Conservation (phyloP, 2,888 invertebrate species). For the Maniola hyperantus region DNA sequence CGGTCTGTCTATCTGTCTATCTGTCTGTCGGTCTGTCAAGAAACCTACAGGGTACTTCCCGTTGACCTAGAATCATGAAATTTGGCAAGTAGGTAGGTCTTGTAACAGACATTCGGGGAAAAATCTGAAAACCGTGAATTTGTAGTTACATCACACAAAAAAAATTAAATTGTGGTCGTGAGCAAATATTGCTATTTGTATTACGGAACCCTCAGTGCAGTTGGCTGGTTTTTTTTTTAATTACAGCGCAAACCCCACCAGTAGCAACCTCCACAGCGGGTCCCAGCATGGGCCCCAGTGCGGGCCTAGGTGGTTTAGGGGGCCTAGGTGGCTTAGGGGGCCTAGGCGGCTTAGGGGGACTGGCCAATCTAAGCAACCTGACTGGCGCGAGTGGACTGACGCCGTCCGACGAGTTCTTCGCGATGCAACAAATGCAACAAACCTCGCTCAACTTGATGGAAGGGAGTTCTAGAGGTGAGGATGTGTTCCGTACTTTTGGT, state of each 20-base stretch:
- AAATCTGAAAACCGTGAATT: too few relatives aligned
- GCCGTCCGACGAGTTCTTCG: constrained; percentile 55
- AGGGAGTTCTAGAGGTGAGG: constrained; percentile 60
- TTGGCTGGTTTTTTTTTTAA: background rate
- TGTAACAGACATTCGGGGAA: too few relatives aligned
- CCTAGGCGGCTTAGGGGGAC: constrained; percentile 15
- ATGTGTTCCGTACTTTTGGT: too few relatives aligned
- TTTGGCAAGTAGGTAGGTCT: too few relatives aligned
- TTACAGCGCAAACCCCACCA: constrained; percentile 44
- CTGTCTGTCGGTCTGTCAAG: too few relatives aligned
- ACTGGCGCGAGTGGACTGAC: constrained; percentile 27
- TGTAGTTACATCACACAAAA: too few relatives aligned
- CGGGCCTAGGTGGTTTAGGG: constrained; percentile 4
- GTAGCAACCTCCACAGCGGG: constrained; percentile 31
- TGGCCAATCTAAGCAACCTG: constrained; percentile 13
- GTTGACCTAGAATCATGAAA: too few relatives aligned
- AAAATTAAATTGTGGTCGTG: too few relatives aligned
- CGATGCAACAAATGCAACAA: constrained; percentile 69
- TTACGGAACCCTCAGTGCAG: too few relatives aligned
- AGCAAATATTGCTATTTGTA: too few relatives aligned
- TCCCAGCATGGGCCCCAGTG: constrained; percentile 32
- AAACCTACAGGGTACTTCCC: too few relatives aligned
- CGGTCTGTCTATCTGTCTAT: too few relatives aligned
- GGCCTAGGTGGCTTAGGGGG: background rate
- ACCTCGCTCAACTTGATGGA: constrained; percentile 62